Evolutionary conservation across 2,797 vertebrate genomes (phyloP).

Genomic region (Cheirogaleus major): DNA sequence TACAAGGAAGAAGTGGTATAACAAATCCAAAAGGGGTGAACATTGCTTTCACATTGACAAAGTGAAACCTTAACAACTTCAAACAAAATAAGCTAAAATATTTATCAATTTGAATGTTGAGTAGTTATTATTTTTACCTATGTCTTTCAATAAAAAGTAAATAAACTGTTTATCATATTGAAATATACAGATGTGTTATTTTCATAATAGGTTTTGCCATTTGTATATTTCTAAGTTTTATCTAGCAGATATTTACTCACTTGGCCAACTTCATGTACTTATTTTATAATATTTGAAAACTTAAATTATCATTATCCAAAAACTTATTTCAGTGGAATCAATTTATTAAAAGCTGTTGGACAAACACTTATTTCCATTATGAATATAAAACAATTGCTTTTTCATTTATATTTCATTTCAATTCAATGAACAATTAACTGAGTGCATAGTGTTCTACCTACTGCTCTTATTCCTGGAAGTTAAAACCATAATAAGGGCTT

Average conservation of each 20-base stretch:
- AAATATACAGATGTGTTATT: neutral
- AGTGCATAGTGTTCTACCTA: neutral
- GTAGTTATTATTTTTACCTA: neutral
- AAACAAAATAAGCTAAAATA: neutral
- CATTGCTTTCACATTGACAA: neutral
- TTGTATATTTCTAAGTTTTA: neutral
- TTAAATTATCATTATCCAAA: neutral
- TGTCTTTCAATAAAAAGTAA: neutral
- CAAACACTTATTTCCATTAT: neutral
- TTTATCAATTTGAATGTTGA: neutral
- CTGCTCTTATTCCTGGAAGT: neutral
- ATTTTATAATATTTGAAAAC: neutral
- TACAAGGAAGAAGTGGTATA: neutral
- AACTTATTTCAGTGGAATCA: neutral
- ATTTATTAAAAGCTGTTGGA: neutral
- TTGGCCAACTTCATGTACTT: neutral
- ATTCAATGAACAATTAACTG: neutral
- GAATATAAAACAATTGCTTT: neutral
- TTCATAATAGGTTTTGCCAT: neutral
- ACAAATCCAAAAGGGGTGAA: neutral
- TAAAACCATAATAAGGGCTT: neutral
- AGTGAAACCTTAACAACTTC: neutral
- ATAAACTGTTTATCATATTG: neutral
- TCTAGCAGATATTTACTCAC: neutral
- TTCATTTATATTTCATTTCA: neutral